These are phyloP conservation scores for Gallinago solitaria DNA, from an alignment of 2,797 vertebrate species.

Conservation along the genomic window DNA sequence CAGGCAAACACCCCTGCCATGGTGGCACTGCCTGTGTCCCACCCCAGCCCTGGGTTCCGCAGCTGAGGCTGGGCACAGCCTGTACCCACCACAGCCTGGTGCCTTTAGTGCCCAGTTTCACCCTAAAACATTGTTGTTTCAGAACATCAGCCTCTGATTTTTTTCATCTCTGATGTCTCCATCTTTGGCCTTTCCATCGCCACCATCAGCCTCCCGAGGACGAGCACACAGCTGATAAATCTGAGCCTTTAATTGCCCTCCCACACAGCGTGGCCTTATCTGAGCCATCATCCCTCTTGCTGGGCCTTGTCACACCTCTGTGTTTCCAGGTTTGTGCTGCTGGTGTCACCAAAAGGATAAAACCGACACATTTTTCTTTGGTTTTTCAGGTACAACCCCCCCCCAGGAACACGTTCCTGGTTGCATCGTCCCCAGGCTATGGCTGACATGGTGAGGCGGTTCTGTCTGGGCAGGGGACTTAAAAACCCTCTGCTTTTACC, in stretches of 20 bases:
- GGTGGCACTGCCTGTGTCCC: background rate
- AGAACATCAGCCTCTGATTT: background rate
- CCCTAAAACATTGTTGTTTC: background rate
- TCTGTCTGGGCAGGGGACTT: background rate
- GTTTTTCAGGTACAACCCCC: background rate
- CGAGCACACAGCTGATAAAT: background rate
- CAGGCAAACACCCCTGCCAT: accelerated
- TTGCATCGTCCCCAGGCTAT: accelerated
- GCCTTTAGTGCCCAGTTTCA: background rate
- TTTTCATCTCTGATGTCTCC: background rate
- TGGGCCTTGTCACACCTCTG: background rate
- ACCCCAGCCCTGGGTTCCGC: accelerated
- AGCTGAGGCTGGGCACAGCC: background rate
- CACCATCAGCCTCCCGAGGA: background rate
- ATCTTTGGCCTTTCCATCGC: background rate
- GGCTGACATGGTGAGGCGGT: background rate
- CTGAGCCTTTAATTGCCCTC: background rate
- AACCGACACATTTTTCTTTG: background rate
- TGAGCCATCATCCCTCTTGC: background rate
- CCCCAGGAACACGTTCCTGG: accelerated
- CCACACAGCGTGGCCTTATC: background rate
- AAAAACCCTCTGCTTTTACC: background rate
- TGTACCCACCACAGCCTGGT: background rate
- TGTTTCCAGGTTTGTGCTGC: background rate
- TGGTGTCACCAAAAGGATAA: background rate